phyloP scores from a whole-genome alignment of 2,113 vertebrate species.

The Cynopterus brachyotis region DNA sequence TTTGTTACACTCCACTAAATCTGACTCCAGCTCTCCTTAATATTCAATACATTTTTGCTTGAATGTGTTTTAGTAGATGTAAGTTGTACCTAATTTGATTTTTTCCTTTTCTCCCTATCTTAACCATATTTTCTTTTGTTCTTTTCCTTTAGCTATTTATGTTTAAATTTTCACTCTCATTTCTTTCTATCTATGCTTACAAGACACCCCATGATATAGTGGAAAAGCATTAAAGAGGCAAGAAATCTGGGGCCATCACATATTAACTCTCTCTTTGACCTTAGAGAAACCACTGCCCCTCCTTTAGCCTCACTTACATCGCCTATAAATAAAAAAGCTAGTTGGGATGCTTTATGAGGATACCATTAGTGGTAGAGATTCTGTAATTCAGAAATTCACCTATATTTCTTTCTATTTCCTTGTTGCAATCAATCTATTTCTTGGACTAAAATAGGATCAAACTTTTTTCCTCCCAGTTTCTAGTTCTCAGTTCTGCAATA shows the following conservation, averaged over 20 bases:
- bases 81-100: background rate
- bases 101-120: background rate
- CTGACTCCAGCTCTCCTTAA: background rate
- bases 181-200: background rate
- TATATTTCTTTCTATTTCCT: background rate
- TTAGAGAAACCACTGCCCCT: background rate
- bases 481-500: background rate
- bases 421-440: background rate
- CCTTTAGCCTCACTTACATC: background rate
- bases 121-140: background rate
- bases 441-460: background rate
- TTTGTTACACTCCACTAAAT: background rate
- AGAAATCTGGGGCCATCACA: background rate
- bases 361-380: background rate
- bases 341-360: background rate
- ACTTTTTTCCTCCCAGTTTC: background rate
- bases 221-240: background rate
- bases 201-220: background rate
- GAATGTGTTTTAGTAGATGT: background rate
- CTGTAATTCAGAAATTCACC: background rate
- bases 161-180: background rate
- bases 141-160: background rate
- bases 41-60: background rate
- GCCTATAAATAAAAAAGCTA: background rate
- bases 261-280: background rate